Percentiles rank a stretch among this genome's conserved stretches.
Evolutionary conservation across 2,113 vertebrate genomes (phyloP).

Genomic region (Ellobius talpinus): DNA sequence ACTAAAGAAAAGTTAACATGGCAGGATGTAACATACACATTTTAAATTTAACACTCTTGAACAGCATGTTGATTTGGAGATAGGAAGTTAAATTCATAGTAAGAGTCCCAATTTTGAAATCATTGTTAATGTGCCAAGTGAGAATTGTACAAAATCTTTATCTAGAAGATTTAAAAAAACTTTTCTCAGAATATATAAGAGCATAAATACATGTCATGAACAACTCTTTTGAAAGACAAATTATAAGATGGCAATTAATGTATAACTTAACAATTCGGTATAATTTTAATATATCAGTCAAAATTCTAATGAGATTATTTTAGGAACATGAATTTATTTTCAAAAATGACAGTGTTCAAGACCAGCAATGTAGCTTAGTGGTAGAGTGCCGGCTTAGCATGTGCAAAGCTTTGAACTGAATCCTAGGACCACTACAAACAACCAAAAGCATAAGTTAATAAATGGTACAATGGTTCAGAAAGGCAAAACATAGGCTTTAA

Average conservation of each 20-base stretch:
- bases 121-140: neutral
- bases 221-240: constrained; percentile 43
- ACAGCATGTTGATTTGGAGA: neutral
- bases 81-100: neutral
- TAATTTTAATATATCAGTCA: constrained; percentile 31
- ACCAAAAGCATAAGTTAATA: neutral
- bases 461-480: neutral
- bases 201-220: neutral
- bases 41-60: constrained; percentile 20
- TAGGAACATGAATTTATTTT: constrained; percentile 30
- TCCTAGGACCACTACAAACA: neutral
- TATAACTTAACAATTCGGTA: neutral
- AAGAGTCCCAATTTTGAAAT: constrained; percentile 43
- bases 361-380: neutral
- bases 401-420: neutral
- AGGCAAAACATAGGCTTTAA: neutral
- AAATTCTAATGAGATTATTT: constrained; percentile 35
- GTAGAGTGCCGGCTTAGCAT: neutral
- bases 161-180: constrained; percentile 8
- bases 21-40: constrained; percentile 6
- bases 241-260: constrained; percentile 6
- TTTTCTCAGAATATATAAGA: constrained; percentile 26
- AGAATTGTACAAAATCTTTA: neutral
- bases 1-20: constrained; percentile 19
- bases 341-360: neutral